phyloP scores from a whole-genome alignment of 2,888 invertebrate genomes.

The Papilio demoleus region DNA sequence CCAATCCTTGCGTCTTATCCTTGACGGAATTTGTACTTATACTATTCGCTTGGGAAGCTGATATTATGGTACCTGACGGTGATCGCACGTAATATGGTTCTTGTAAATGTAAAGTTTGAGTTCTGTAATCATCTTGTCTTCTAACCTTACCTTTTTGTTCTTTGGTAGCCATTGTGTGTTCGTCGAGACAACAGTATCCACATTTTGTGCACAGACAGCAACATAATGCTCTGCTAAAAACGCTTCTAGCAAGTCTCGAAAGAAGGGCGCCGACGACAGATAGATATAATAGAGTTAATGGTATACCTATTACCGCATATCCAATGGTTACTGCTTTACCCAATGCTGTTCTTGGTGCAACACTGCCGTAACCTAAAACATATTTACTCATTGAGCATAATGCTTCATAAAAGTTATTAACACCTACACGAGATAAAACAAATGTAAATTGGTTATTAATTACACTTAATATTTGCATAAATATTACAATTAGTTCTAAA shows the following conservation, averaged over 20 bases:
- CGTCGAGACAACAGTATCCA: constrained; percentile 94
- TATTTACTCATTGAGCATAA: constrained; percentile 33
- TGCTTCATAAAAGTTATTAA: background rate
- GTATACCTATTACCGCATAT: constrained; percentile 94
- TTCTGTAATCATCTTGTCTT: constrained; percentile 86
- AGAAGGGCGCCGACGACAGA: constrained; percentile 94
- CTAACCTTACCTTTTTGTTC: constrained; percentile 90
- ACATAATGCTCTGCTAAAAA: constrained; percentile 91
- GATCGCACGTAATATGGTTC: constrained; percentile 88
- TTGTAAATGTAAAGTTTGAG: constrained; percentile 85
- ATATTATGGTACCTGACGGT: constrained; percentile 80
- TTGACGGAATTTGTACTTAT: constrained; percentile 72
- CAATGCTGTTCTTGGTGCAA: constrained; percentile 94
- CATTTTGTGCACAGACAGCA: constrained; percentile 95
- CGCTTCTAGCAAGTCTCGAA: constrained; percentile 91
- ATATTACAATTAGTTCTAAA: too few species aligned
- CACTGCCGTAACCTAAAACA: constrained; percentile 94
- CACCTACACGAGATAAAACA: too few species aligned
- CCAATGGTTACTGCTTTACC: constrained; percentile 96
- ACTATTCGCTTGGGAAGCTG: constrained; percentile 79
- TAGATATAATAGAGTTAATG: constrained; percentile 93
- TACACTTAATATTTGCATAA: too few species aligned
- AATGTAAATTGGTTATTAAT: too few species aligned
- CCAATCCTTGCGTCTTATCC: constrained; percentile 73
- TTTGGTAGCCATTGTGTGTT: constrained; percentile 91